Evolutionary conservation across 2,113 vertebrate genomes (phyloP).

Genomic region (Mastomys natalensis): DNA sequence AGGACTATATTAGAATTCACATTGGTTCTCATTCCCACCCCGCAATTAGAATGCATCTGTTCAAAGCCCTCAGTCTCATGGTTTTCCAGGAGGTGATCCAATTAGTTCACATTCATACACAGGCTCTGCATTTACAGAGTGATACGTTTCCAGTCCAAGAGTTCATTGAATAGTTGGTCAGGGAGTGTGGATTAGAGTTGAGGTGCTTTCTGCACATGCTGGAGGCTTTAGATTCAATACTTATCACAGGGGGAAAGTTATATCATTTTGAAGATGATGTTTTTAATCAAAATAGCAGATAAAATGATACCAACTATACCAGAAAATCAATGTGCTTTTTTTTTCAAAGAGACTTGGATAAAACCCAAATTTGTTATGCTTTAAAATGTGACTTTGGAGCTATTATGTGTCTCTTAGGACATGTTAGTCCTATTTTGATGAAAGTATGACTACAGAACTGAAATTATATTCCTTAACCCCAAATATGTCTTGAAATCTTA

Average conservation of each 20-base stretch:
- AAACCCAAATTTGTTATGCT: background rate
- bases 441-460: background rate
- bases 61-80: background rate
- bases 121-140: background rate
- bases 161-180: background rate
- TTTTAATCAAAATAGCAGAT: constrained; percentile 24
- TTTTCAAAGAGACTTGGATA: background rate
- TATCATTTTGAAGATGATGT: background rate
- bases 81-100: background rate
- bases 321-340: background rate
- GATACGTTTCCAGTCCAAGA: background rate
- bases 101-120: background rate
- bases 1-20: background rate
- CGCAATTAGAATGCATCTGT: background rate
- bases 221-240: background rate
- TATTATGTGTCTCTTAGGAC: background rate
- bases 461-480: background rate
- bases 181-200: background rate
- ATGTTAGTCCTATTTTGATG: background rate
- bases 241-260: background rate
- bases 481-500: background rate
- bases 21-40: background rate
- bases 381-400: background rate
- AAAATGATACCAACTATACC: background rate
- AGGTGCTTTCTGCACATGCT: background rate